Conservation (phyloP, 2,113 vertebrate species). For the Petaurus breviceps region DNA sequence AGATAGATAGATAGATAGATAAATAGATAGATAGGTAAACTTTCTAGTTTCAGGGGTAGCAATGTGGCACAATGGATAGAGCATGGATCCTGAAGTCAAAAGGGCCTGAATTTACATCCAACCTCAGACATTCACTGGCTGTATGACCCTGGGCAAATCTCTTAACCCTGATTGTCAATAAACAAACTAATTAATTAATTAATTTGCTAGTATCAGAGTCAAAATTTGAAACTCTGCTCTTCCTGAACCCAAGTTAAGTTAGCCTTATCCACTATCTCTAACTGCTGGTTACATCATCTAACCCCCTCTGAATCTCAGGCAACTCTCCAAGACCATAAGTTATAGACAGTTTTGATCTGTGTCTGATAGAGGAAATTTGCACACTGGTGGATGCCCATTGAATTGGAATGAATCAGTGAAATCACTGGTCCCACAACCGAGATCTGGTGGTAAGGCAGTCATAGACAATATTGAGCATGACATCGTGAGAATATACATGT, state of each 20-base stretch:
- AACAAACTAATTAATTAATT: background rate
- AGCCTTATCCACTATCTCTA: background rate
- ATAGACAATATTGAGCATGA: background rate
- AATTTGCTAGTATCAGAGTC: background rate
- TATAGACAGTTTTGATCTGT: background rate
- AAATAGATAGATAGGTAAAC: too few species aligned
- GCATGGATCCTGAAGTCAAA: too few species aligned
- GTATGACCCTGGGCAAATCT: too few species aligned
- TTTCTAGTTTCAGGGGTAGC: too few species aligned
- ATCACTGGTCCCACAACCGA: background rate
- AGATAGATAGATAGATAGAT: too few species aligned
- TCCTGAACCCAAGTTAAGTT: background rate
- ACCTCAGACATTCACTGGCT: too few species aligned
- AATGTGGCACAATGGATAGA: too few species aligned
- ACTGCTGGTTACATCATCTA: background rate
- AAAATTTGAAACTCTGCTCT: background rate
- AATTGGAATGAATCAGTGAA: background rate
- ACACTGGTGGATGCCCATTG: background rate
- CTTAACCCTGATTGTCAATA: too few species aligned
- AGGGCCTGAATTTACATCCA: too few species aligned
- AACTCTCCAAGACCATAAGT: background rate
- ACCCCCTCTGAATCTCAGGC: background rate
- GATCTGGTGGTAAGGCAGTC: background rate
- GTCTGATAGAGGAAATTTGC: background rate
- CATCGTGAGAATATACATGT: background rate